phyloP scores from a whole-genome alignment of 2,888 invertebrate species.

The Papilio demoleus region DNA sequence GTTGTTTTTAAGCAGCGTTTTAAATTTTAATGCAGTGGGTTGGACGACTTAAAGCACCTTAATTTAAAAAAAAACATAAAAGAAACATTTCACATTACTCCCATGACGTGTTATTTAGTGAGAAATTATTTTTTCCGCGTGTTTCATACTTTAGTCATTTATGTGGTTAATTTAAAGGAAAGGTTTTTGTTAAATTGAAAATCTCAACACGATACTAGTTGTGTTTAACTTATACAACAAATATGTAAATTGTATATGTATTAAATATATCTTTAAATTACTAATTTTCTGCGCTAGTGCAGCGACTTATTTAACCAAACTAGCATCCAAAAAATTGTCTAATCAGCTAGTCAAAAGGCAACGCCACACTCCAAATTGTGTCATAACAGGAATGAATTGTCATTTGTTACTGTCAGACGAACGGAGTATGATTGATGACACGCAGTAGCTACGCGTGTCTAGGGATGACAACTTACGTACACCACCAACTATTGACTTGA shows the following conservation, averaged over 20 bases:
- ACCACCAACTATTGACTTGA: neutral
- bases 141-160: neutral
- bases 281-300: too few species aligned
- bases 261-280: too few species aligned
- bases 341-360: conserved; percentile 8
- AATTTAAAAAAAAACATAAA: neutral
- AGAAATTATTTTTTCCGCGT: neutral
- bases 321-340: too few species aligned
- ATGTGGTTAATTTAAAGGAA: neutral
- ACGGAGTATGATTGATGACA: conserved; percentile 12
- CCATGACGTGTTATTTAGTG: conserved; percentile 9
- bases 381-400: conserved; percentile 20
- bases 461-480: neutral
- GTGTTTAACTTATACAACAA: too few species aligned
- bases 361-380: conserved; percentile 17
- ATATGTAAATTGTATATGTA: too few species aligned
- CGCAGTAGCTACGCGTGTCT: neutral
- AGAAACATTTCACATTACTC: neutral
- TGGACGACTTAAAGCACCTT: neutral
- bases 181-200: neutral
- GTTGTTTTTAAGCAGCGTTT: conserved; percentile 10
- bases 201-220: neutral
- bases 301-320: too few species aligned
- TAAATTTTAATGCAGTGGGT: neutral
- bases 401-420: conserved; percentile 20